Evolutionary conservation across 2,888 invertebrate species (phyloP).

Genomic region (Branchipolynoe longqiensis): DNA sequence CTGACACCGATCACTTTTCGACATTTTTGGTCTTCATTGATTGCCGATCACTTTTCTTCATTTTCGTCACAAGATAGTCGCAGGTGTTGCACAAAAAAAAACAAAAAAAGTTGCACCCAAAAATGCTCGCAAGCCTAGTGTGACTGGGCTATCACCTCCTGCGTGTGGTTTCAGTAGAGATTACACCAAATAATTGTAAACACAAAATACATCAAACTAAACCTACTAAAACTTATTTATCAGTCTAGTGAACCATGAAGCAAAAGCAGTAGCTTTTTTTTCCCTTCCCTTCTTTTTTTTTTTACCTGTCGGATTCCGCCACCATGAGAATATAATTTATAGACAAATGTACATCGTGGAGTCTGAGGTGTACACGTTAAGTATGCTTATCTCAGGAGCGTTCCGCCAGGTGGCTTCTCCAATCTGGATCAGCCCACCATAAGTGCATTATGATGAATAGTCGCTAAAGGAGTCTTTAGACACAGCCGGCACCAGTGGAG

Average conservation of each 20-base stretch:
- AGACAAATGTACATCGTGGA: constrained; percentile 10
- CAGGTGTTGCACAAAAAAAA: no score
- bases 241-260: not conserved
- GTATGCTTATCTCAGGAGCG: not conserved
- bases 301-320: not conserved
- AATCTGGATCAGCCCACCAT: constrained; percentile 9
- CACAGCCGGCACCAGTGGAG: not conserved
- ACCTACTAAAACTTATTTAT: no score
- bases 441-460: not conserved
- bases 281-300: not conserved
- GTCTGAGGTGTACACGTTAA: not conserved
- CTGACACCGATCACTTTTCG: no score
- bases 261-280: not conserved
- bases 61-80: no score
- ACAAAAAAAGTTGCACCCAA: no score
- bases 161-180: no score
- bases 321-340: constrained; percentile 40
- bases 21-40: no score
- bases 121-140: no score
- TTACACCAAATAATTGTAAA: no score
- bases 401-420: not conserved
- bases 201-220: no score
- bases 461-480: not conserved
- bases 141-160: no score
- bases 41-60: no score